Evolutionary conservation across 2,113 vertebrate genomes (phyloP), one percentile per base, ranked within the genome.

Genomic region (Leptobrachium ailaonicum): DNA sequence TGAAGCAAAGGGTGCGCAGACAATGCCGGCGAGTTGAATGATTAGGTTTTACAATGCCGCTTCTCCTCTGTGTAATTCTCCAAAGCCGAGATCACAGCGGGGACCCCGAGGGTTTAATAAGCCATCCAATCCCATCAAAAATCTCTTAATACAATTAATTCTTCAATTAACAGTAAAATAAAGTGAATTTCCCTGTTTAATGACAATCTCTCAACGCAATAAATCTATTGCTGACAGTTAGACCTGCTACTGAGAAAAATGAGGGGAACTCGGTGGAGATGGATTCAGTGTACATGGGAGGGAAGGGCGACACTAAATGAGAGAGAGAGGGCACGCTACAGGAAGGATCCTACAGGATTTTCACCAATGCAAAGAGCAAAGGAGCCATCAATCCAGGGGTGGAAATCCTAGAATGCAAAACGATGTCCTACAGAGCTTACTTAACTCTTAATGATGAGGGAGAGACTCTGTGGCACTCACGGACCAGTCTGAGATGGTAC

Each of bases 91-190:
- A 12, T 68, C 41, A 1, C 41, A 2, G 41, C 71, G 40, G 71
- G 78, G 73, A 62, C 78, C 78, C 78, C 54, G 78, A 53, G 78
- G 78, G 66, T 68, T 60, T 60, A 74, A 80, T 80, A 74, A 74
- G 78, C 50, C 50, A 80, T 74, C 78, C 63, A 74, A 80, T 74
- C 78, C 78, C 71, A 80, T 80, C 71, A 80, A 80, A 80, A 74
- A 72, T 80, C 78, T 74, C 78, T 74, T 80, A 80, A 80, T 80
- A 74, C 78, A 80, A 80, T 80, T 80, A 80, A 80, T 80, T 80
- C 78, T 71, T 74, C 78, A 80, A 80, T 80, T 80, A 80, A 80
- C 78, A 80, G 72, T 74, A 80, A 80, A 74, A 80, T 80, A 80
- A 80, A 80, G 78, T 80, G 78, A 80, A 80, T 80, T 80, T 80